Base-by-base conservation (phyloP, 2,888 invertebrate genomes). In the Tortricodes alternella region DNA sequence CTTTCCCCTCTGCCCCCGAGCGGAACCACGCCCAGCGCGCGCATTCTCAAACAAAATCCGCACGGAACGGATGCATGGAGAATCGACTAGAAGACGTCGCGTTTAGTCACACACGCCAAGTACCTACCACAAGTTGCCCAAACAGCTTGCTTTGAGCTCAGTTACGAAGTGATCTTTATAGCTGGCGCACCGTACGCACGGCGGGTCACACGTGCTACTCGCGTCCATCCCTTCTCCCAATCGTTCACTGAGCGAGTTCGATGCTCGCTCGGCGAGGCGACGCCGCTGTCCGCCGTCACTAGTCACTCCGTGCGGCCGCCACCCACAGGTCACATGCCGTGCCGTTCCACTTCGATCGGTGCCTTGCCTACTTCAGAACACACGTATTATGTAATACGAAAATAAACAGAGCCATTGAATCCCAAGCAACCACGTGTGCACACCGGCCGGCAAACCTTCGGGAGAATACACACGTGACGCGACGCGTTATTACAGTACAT, bases 11-110 rank as follows among this genome's bases (percentile, higher is more conserved):
- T 76, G 80, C 81, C 84, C 81, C 67, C 81, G 72, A 67, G 65
- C 65, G 61, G 62, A 72, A 79, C 85, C 85, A 86, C 86, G 86
- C 86, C 86, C 86, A 85, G 80, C 78, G 81, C 76, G 86, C 85
- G 85, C 85, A 84, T 83, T 85, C 78, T 83, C 79, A 74, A 81
- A 84, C 81, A 81, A 80, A 81, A 82, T 83, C 78, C 71, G 77
- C 78, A 83, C 76, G 80, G 83, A 82, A 83, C 83, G 78, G 78
- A 77, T 78, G 81, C 77, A 76, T 71, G 74, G 74, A 76, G 80
- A 76, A 76, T 71, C 72, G 78, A 78, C 70, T 70, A 71, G 74
- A 73, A 73, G 76, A 69, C 68, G 74, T 72, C 69, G 59, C 74
- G 74, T 73, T 80, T 78, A 78, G 80, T 80, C 80, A 80, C 84